A percentile compares a stretch with the other conserved stretches of the same genome.
phyloP scores from a whole-genome alignment of 1,140 invertebrate species.

The Drosophila funebris region DNA sequence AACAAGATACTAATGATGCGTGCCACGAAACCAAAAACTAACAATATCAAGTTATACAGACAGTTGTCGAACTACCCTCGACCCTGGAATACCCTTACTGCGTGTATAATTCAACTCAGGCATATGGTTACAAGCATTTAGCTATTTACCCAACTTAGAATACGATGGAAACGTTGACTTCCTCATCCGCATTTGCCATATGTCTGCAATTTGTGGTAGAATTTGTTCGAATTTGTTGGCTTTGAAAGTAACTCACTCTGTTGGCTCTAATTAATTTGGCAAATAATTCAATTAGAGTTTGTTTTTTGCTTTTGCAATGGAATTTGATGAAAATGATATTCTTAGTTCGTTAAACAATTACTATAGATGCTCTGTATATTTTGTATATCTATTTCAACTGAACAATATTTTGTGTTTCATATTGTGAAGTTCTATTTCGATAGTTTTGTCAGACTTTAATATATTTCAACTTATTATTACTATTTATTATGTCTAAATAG shows the following conservation, averaged over 20 bases:
- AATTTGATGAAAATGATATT: not conserved
- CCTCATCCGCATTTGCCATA: not conserved
- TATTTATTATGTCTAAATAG: no score
- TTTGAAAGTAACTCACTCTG: not conserved
- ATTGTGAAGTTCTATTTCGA: no score
- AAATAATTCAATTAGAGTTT: conserved; percentile 11
- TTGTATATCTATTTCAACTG: no score
- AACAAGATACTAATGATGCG: conserved; percentile 72
- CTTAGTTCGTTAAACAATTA: no score
- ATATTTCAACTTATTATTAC: no score
- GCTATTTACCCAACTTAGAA: conserved; percentile 1
- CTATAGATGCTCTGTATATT: no score
- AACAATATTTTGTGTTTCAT: no score
- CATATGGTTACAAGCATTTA: conserved; percentile 1
- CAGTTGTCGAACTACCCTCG: conserved; percentile 2
- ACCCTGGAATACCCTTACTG: conserved; percentile 9
- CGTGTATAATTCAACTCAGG: not conserved
- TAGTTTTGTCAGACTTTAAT: no score
- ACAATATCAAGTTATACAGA: conserved; percentile 2
- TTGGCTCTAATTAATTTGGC: not conserved
- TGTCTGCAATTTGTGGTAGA: not conserved
- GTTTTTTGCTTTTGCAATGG: not conserved
- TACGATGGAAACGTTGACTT: not conserved
- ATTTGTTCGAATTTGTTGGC: no score
- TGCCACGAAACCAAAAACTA: conserved; percentile 12